Evolutionary conservation across 2,797 vertebrate genomes (phyloP).

Genomic region (Phoebastria nigripes): DNA sequence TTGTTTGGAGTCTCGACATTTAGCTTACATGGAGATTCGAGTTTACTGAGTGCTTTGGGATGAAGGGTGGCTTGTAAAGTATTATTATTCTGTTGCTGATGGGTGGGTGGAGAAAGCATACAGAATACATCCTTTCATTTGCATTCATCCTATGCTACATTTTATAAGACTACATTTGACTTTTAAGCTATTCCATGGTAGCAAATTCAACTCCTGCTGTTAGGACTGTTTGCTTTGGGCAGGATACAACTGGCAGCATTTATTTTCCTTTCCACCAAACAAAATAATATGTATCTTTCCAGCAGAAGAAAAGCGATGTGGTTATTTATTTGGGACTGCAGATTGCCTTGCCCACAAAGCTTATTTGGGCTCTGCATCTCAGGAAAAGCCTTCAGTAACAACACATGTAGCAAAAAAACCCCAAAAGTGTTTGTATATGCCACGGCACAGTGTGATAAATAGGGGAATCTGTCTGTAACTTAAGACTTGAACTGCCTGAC

Average conservation of each 20-base stretch:
- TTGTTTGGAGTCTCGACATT: background rate
- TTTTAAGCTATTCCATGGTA: slow-evolving; percentile 44
- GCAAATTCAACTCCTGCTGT: slow-evolving; percentile 52
- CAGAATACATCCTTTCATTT: slow-evolving; percentile 20
- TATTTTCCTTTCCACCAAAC: slow-evolving; percentile 55
- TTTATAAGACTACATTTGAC: slow-evolving; percentile 31
- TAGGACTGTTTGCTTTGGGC: slow-evolving; percentile 55
- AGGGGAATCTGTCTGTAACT: background rate
- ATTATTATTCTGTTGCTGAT: background rate
- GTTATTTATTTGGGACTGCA: background rate
- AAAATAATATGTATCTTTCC: slow-evolving; percentile 39
- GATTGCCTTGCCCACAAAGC: background rate
- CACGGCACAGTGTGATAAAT: background rate
- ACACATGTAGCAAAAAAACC: background rate
- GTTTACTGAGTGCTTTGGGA: background rate
- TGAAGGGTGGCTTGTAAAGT: background rate
- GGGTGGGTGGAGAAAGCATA: background rate
- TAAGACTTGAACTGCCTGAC: background rate
- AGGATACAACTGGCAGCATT: slow-evolving; percentile 35
- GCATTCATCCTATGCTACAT: background rate
- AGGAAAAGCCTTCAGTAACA: background rate
- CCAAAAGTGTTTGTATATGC: background rate
- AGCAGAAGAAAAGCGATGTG: background rate
- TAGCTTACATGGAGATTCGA: background rate
- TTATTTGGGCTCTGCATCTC: background rate